Conservation (phyloP, 1,140 invertebrate species). For the Holcopasites calliopsidis region DNA sequence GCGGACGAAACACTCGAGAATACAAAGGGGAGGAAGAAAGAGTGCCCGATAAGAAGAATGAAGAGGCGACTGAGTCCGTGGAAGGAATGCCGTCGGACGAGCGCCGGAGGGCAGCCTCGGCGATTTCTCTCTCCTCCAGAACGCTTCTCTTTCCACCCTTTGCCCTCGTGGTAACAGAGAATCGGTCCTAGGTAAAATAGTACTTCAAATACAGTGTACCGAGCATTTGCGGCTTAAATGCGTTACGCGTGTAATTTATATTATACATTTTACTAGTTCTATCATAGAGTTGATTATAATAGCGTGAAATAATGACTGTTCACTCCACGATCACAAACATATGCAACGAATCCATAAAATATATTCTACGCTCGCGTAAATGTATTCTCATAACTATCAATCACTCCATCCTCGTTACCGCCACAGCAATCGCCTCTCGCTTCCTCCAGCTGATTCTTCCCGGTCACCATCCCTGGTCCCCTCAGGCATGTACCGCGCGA, state of each 20-base stretch:
- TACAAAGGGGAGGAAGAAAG: constrained; percentile 65
- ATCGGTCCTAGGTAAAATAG: no score
- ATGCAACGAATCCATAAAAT: no score
- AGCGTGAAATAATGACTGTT: no score
- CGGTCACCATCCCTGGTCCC: constrained; percentile 24
- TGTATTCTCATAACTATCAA: no score
- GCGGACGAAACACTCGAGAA: constrained; percentile 46
- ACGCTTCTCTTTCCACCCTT: constrained; percentile 45
- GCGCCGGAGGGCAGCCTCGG: constrained; percentile 73
- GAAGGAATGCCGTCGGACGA: constrained; percentile 80
- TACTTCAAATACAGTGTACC: no score
- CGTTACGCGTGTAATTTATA: no score
- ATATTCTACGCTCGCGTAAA: no score
- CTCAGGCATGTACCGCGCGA: constrained; percentile 40
- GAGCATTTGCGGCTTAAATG: no score
- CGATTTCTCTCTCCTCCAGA: constrained; percentile 54
- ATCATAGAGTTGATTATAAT: no score
- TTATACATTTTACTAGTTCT: no score
- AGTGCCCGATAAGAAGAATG: constrained; percentile 71
- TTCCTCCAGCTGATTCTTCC: constrained; percentile 31
- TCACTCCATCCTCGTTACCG: neutral
- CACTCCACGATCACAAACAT: no score
- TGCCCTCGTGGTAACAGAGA: constrained; percentile 51
- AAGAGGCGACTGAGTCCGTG: constrained; percentile 64
- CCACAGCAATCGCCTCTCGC: neutral